Percentiles rank a stretch among this genome's conserved stretches.
Evolutionary conservation across 2,113 vertebrate genomes (phyloP).

Genomic region (Leucosticte australis): DNA sequence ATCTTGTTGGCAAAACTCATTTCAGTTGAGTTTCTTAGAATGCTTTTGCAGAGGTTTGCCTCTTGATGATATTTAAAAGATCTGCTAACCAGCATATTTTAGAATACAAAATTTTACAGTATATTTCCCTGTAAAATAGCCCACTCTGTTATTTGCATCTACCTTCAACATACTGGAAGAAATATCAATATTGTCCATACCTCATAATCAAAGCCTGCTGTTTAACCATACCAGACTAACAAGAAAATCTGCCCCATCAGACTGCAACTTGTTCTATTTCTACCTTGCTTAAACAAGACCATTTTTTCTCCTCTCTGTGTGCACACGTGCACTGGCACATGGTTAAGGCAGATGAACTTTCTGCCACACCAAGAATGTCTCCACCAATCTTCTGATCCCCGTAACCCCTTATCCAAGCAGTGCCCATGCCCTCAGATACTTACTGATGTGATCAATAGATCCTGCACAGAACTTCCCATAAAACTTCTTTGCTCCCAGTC

Average conservation of each 20-base stretch:
- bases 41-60: background rate
- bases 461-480: conserved; percentile 97
- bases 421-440: conserved; percentile 63
- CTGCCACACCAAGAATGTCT: background rate
- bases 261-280: background rate
- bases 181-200: background rate
- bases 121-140: background rate
- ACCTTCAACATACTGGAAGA: background rate
- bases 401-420: background rate
- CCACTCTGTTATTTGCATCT: background rate
- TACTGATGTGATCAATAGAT: conserved; percentile 97
- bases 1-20: background rate
- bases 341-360: background rate
- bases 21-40: background rate
- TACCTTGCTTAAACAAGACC: background rate
- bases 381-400: background rate
- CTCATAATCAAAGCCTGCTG: background rate
- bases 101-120: background rate
- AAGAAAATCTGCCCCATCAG: background rate
- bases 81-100: background rate
- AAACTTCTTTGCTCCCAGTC: conserved; percentile 96
- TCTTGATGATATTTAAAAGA: background rate
- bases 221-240: background rate
- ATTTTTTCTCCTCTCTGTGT: background rate
- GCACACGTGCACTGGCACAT: fast-evolving